Conservation (phyloP, 92 coral and sea anemone genomes). For the Pocillopora grandis region DNA sequence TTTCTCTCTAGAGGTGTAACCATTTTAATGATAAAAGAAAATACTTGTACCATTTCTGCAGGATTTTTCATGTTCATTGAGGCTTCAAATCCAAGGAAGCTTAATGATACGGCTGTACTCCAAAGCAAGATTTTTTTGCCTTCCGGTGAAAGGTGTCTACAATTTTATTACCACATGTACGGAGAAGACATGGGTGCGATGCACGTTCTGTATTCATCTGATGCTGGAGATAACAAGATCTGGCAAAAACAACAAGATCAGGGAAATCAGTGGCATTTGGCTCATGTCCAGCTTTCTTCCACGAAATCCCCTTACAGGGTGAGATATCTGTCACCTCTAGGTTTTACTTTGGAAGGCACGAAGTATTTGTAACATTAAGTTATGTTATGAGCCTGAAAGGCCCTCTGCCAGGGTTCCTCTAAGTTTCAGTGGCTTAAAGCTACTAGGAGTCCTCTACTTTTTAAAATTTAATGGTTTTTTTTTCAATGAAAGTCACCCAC, state of each 20-base stretch:
- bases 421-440: too few species aligned
- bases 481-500: too few species aligned
- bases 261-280: slow-evolving; percentile 77
- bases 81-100: slow-evolving; percentile 65
- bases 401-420: too few species aligned
- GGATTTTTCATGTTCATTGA: slow-evolving; percentile 91
- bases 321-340: not conserved
- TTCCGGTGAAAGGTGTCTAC: slow-evolving; percentile 62
- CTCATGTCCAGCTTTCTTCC: slow-evolving; percentile 61
- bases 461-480: too few species aligned
- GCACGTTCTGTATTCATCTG: slow-evolving; percentile 12
- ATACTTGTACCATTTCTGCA: not conserved
- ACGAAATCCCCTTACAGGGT: slow-evolving; percentile 56
- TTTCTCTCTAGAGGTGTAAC: too few species aligned
- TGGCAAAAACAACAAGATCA: slow-evolving; percentile 55
- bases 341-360: not conserved
- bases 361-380: too few species aligned
- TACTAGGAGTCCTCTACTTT: too few species aligned
- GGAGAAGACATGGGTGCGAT: slow-evolving; percentile 68
- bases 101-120: slow-evolving; percentile 68
- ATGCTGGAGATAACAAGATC: slow-evolving; percentile 6
- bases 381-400: too few species aligned
- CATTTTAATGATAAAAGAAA: not conserved
- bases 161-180: slow-evolving; percentile 89
- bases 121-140: slow-evolving; percentile 66